Evolutionary conservation across 2,888 invertebrate species (phyloP), one percentile per base, ranked within the genome.

Genomic region (Drosophila tripunctata): DNA sequence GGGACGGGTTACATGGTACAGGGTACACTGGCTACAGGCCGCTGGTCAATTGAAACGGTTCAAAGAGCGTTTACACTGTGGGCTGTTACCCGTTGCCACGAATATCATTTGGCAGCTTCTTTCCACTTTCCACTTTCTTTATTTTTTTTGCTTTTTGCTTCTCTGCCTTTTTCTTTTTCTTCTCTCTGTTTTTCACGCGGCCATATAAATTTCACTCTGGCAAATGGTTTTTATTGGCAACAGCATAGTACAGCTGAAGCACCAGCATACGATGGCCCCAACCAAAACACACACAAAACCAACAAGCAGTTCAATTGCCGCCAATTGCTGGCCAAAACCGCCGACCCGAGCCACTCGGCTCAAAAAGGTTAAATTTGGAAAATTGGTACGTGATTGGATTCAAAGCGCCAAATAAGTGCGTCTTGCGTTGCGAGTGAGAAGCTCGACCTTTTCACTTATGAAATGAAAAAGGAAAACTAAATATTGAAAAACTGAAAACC

Each of bases 381-480:
- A 83, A 83, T 83, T 85, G 86, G 68, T 86, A 83, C 82, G 86
- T 83, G 86, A 83, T 83, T 85, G 82, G 83, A 83, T 86, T 83
- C 86, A 86, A 85, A 83, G 82, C 86, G 83, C 80, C 73, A 83
- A 83, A 85, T 83, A 85, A 83, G 82, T 83, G 83, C 86, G 81
- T 81, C 79, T 66, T 79, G 67, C 45, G 55, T 38, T 60, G 54
- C 38, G 51, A 17, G 36, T 6, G n/a, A n/a, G n/a, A n/a, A n/a
- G n/a, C n/a, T 51, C 52, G 44, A 33, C 57, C 52, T 38, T 61
- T 81, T 76, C 74, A 84, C 85, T 81, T 81, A 84, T 74, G 74
- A 84, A 84, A 81, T 87, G 85, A 67, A 35, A 61, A 43, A 58
- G 36, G n/a, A 15, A 30, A 57, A 17, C 21, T 14, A n/a, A 47